These are phyloP conservation scores for Palythoa grandis DNA, from an alignment of 92 coral and sea anemone genomes.

Conservation along the genomic window DNA sequence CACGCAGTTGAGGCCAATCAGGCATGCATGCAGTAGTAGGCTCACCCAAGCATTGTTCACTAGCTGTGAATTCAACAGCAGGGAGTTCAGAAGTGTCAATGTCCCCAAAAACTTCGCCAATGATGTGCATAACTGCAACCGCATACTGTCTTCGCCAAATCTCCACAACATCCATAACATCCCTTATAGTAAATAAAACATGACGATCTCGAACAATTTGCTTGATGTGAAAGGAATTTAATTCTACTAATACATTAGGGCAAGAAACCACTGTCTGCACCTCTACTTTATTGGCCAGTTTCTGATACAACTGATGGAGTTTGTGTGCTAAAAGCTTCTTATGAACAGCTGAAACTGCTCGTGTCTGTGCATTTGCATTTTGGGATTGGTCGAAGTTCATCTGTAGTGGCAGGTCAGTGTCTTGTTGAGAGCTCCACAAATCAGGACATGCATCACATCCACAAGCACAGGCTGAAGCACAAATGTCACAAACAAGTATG, in stretches of 20 bases:
- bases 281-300: conserved; percentile 9
- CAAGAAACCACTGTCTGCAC: conserved; percentile 61
- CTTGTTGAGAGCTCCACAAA: conserved; percentile 41
- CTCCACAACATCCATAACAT: conserved; percentile 55
- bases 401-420: conserved; percentile 12
- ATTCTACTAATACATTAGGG: conserved; percentile 65
- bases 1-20: not conserved
- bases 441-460: conserved; percentile 47
- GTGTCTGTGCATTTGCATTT: not conserved
- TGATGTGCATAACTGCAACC: conserved; percentile 33
- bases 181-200: conserved; percentile 54
- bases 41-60: not conserved
- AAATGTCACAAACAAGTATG: conserved; percentile 55
- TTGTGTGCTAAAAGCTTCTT: conserved; percentile 32
- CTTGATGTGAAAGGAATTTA: conserved; percentile 67
- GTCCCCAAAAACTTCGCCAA: conserved; percentile 35
- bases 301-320: conserved; percentile 13
- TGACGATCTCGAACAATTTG: conserved; percentile 56
- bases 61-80: not conserved
- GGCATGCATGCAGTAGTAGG: not conserved
- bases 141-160: conserved; percentile 69
- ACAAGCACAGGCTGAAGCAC: conserved; percentile 53
- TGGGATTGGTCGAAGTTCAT: not conserved
- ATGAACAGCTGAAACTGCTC: conserved; percentile 11
- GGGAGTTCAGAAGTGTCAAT: conserved; percentile 16